These are phyloP conservation scores for Chelonoidis abingdonii DNA, from an alignment of 2,113 vertebrate genomes.

Conservation along the genomic window DNA sequence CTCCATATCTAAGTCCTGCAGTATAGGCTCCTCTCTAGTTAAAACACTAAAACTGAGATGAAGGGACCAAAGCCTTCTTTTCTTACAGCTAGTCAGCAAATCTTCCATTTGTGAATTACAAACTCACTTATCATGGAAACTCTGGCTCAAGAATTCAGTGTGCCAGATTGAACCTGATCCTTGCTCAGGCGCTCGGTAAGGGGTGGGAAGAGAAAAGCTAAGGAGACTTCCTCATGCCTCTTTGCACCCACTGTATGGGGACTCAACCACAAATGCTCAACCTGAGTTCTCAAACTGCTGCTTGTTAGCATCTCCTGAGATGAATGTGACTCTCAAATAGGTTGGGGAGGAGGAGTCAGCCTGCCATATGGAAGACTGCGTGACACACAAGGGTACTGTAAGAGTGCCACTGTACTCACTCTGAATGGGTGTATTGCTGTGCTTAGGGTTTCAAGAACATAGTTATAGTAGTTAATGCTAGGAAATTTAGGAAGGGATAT, in stretches of 20 bases:
- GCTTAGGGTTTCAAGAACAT: neutral
- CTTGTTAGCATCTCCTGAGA: neutral
- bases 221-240: neutral
- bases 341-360: neutral
- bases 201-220: neutral
- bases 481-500: neutral
- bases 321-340: neutral
- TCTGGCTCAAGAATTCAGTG: neutral
- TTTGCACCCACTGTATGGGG: neutral
- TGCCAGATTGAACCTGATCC: fast-evolving
- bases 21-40: neutral
- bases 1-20: neutral
- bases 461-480: neutral
- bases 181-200: neutral
- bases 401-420: neutral
- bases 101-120: neutral
- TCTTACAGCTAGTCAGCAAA: neutral
- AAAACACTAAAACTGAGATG: neutral
- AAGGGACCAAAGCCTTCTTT: neutral
- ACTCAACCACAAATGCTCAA: neutral
- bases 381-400: neutral
- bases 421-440: neutral
- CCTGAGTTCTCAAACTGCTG: neutral
- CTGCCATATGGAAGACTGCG: neutral
- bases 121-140: neutral